Percentiles rank a stretch among this genome's conserved stretches.
phyloP scores from a whole-genome alignment of 2,888 invertebrate species.

The Machimus rusticus region DNA sequence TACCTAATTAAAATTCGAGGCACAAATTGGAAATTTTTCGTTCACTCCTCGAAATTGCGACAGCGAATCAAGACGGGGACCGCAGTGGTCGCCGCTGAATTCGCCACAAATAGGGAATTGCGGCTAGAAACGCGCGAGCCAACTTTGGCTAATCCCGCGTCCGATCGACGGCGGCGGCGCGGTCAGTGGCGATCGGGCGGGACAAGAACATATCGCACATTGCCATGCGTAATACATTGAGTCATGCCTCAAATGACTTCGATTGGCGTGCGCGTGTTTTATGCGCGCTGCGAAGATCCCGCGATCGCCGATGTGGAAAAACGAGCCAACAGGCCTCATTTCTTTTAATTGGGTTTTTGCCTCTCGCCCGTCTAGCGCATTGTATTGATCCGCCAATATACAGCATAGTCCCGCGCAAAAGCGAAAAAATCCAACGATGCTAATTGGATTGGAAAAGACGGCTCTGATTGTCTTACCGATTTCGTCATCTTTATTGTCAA shows the following conservation, averaged over 20 bases:
- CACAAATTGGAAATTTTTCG: conserved; percentile 46
- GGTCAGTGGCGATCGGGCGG: not conserved
- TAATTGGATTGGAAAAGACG: conserved; percentile 48
- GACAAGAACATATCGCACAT: conserved; percentile 33
- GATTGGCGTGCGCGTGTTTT: conserved; percentile 32
- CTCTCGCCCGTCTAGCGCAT: conserved; percentile 12
- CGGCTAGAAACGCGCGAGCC: conserved; percentile 8
- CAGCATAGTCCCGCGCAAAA: not conserved
- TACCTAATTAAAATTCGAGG: conserved; percentile 45
- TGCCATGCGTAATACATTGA: conserved; percentile 27
- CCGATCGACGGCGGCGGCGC: not conserved
- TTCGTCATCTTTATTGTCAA: conserved; percentile 52
- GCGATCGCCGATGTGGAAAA: conserved; percentile 34
- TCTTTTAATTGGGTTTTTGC: conserved; percentile 48
- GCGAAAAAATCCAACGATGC: conserved; percentile 43
- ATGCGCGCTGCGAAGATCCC: conserved; percentile 3
- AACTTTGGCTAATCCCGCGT: conserved; percentile 13
- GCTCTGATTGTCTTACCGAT: conserved; percentile 48
- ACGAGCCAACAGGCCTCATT: conserved; percentile 46
- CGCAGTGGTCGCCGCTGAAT: conserved; percentile 4
- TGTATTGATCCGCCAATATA: conserved; percentile 27
- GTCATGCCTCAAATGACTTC: conserved; percentile 31
- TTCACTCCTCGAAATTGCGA: conserved; percentile 47
- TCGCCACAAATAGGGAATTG: conserved; percentile 34
- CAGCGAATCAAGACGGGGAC: not conserved